Percentiles rank a stretch among this genome's conserved stretches.
Evolutionary conservation across 2,797 vertebrate genomes (phyloP).

Genomic region (Eulemur mongoz): DNA sequence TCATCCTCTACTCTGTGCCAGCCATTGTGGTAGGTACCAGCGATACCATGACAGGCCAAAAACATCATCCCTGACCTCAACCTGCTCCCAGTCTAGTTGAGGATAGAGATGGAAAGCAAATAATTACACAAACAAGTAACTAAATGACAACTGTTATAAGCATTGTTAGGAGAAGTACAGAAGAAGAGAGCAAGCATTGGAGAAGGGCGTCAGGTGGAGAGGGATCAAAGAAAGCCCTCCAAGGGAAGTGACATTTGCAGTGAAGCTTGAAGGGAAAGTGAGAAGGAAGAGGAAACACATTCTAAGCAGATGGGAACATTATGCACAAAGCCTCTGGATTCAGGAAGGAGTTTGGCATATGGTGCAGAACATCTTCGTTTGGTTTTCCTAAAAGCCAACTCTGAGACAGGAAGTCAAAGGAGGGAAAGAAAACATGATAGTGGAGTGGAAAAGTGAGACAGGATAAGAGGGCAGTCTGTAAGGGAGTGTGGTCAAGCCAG

Average conservation of each 20-base stretch:
- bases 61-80: not conserved
- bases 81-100: not conserved
- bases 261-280: not conserved
- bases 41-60: fast-evolving
- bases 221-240: not conserved
- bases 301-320: not conserved
- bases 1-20: not conserved
- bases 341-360: not conserved
- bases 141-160: not conserved
- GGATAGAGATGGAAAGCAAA: not conserved
- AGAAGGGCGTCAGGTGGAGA: not conserved
- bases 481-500: not conserved
- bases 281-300: not conserved
- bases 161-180: not conserved
- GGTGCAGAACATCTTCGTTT: not conserved
- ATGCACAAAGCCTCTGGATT: not conserved
- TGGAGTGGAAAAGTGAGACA: not conserved
- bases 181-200: not conserved
- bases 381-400: not conserved
- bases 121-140: not conserved
- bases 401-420: not conserved
- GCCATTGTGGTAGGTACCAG: not conserved
- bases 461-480: not conserved
- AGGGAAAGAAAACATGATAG: not conserved
- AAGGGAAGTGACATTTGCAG: not conserved